These are phyloP conservation scores for Hemiscyllium ocellatum DNA, from an alignment of 2,113 vertebrate genomes.

Conservation along the genomic window DNA sequence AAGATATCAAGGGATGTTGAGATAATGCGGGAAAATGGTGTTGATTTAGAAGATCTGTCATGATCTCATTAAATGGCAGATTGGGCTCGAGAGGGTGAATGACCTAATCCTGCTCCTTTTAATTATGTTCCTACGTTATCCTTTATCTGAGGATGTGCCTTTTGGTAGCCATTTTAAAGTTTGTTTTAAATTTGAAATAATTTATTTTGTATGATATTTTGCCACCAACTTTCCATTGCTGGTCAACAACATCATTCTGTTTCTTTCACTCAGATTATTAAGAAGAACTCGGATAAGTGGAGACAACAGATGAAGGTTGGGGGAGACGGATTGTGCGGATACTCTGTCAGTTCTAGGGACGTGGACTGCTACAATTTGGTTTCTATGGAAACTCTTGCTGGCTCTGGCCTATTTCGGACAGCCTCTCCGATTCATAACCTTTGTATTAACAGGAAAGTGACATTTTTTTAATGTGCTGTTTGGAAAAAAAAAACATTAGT, in stretches of 20 bases:
- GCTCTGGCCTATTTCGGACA: slow-evolving; percentile 83
- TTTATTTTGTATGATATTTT: not conserved
- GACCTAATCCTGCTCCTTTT: too few relatives aligned
- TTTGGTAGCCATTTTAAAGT: not conserved
- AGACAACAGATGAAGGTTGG: slow-evolving; percentile 76
- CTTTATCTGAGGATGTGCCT: not conserved
- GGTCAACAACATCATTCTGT: not conserved
- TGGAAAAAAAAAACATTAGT: not conserved
- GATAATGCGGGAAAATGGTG: too few relatives aligned
- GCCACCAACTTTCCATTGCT: not conserved
- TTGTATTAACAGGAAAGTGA: slow-evolving; percentile 24
- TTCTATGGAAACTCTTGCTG: slow-evolving; percentile 75
- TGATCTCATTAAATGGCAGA: too few relatives aligned
- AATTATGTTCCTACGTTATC: too few relatives aligned
- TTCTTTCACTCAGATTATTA: slow-evolving; percentile 60
- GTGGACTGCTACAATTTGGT: slow-evolving; percentile 77
- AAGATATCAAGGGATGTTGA: too few relatives aligned
- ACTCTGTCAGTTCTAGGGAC: slow-evolving; percentile 67
- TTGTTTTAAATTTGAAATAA: not conserved
- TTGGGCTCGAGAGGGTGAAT: too few relatives aligned
- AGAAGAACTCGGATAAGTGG: slow-evolving; percentile 82
- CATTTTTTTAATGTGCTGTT: not conserved
- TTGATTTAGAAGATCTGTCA: too few relatives aligned
- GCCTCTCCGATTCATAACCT: slow-evolving; percentile 59
- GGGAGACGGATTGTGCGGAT: slow-evolving; percentile 44